Conservation (phyloP, 2,888 invertebrate species). For the Argyresthia goedartella region DNA sequence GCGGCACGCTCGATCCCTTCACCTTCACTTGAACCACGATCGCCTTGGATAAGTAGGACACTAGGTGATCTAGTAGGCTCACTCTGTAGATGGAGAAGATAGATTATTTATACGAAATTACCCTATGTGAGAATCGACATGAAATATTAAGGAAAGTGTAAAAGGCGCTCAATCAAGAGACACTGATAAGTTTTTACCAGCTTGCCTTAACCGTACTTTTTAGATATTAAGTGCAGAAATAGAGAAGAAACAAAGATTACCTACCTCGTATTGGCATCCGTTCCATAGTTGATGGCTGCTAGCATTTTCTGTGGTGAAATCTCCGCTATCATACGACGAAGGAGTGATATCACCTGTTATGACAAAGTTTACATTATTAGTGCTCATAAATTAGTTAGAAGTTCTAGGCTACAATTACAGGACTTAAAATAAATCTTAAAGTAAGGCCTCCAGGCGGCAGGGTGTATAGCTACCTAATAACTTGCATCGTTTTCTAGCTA, state of each 20-base stretch:
- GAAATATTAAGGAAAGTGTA: not conserved
- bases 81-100: too few species aligned
- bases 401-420: too few species aligned
- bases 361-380: not conserved
- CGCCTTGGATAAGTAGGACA: constrained; percentile 92
- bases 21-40: constrained; percentile 90
- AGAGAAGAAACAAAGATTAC: too few species aligned
- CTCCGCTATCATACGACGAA: constrained; percentile 90
- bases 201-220: too few species aligned
- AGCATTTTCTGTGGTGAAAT: constrained; percentile 88
- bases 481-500: too few species aligned
- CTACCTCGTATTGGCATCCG: constrained; percentile 24
- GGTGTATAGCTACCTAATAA: too few species aligned
- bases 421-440: too few species aligned
- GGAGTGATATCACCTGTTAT: constrained; percentile 82
- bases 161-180: too few species aligned
- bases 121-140: not conserved
- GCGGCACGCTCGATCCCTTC: constrained; percentile 41
- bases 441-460: too few species aligned
- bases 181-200: not conserved
- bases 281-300: constrained; percentile 75
- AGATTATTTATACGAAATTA: too few species aligned
- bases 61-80: constrained; percentile 89
- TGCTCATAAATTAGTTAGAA: not conserved
- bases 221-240: too few species aligned